Evolutionary conservation across 2,888 invertebrate species (phyloP).

Genomic region (Aproaerema taeniolella): DNA sequence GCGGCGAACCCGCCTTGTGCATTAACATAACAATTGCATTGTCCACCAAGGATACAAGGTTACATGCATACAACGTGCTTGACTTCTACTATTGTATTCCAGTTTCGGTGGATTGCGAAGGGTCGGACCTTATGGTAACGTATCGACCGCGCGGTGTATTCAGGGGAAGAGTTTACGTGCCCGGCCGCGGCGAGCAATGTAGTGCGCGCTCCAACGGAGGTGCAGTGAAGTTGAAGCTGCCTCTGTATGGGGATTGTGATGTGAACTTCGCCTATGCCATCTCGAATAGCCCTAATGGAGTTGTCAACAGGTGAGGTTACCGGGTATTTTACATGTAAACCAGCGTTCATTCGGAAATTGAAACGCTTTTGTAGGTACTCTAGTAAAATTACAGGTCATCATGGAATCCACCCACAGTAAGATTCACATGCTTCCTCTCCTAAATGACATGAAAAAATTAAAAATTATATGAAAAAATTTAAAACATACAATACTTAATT

Average conservation of each 20-base stretch:
- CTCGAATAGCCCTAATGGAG: slow-evolving; percentile 55
- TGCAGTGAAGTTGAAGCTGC: slow-evolving; percentile 75
- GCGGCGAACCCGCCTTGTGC: slow-evolving; percentile 8
- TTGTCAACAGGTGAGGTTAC: slow-evolving; percentile 61
- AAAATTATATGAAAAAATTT: too few relatives aligned
- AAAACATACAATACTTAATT: too few relatives aligned
- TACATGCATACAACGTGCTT: neutral
- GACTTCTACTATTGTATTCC: slow-evolving; percentile 20
- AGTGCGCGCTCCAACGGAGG: slow-evolving; percentile 67
- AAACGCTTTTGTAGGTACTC: too few relatives aligned
- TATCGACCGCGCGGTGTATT: slow-evolving; percentile 80
- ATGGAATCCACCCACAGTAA: too few relatives aligned
- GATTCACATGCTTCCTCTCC: too few relatives aligned
- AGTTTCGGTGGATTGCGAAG: slow-evolving; percentile 90
- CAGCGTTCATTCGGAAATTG: too few relatives aligned
- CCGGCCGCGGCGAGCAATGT: slow-evolving; percentile 86
- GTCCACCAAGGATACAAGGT: slow-evolving; percentile 10
- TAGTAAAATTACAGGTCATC: too few relatives aligned
- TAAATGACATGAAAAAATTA: too few relatives aligned
- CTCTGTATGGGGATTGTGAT: slow-evolving; percentile 77
- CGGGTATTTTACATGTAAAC: too few relatives aligned
- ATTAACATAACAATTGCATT: slow-evolving; percentile 14
- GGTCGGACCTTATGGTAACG: slow-evolving; percentile 81
- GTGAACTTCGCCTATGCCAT: slow-evolving; percentile 75
- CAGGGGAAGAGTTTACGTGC: slow-evolving; percentile 87